Evolutionary conservation across 2,797 vertebrate genomes (phyloP).

Genomic region (Fistularia tabacaria): DNA sequence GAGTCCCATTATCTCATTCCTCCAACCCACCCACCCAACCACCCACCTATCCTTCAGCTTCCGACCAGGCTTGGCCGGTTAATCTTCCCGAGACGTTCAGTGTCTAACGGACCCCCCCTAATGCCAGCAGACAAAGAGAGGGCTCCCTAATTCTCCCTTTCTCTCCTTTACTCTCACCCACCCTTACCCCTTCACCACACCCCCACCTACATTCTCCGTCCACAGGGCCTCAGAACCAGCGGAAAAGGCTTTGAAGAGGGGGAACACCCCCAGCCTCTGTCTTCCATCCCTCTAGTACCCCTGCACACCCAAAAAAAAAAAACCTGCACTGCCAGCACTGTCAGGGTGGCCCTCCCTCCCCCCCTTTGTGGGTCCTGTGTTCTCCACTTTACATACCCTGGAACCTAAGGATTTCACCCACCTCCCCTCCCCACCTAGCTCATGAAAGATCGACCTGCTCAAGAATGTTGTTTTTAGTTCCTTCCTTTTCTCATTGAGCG

Average conservation of each 20-base stretch:
- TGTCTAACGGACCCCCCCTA: constrained; percentile 93
- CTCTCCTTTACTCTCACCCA: constrained; percentile 59
- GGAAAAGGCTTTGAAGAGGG: constrained; percentile 70
- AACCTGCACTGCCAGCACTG: constrained; percentile 75
- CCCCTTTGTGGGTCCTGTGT: constrained; percentile 71
- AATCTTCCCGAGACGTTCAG: constrained; percentile 99
- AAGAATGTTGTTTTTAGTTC: constrained; percentile 74
- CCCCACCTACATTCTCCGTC: constrained; percentile 65
- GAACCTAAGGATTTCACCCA: constrained; percentile 44
- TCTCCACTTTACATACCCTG: constrained; percentile 68
- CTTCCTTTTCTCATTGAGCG: constrained; percentile 67
- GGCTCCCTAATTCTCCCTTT: constrained; percentile 78
- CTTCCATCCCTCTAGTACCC: constrained; percentile 64
- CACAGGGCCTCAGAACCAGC: constrained; percentile 66
- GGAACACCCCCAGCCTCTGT: constrained; percentile 55
- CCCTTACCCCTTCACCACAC: constrained; percentile 59
- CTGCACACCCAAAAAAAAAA: constrained; percentile 43
- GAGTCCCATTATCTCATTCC: constrained; percentile 77
- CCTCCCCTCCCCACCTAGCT: constrained; percentile 27
- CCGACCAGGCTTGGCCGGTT: constrained; percentile 95
- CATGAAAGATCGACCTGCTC: constrained; percentile 67
- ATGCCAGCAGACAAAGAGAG: constrained; percentile 90
- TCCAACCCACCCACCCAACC: constrained; percentile 38
- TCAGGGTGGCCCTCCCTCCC: constrained; percentile 82
- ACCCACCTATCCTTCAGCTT: constrained; percentile 80